Percentiles rank a stretch among this genome's conserved stretches.
Evolutionary conservation across 2,113 vertebrate species (phyloP).

Genomic region (Litocranius walleri): DNA sequence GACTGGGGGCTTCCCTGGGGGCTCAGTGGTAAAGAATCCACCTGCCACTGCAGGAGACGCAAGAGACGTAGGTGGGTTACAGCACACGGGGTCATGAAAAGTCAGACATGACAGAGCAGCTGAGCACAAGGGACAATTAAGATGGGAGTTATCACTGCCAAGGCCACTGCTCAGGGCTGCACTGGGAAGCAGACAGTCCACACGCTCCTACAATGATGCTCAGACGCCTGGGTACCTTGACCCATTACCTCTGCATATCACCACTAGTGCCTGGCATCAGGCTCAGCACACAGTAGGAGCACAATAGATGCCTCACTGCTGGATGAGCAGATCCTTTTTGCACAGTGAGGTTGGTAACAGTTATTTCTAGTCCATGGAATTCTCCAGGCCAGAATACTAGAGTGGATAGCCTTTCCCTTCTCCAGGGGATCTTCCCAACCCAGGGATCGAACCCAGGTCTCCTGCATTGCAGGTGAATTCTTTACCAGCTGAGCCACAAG

Average conservation of each 20-base stretch:
- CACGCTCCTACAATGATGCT: rapidly evolving
- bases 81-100: background rate
- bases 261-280: background rate
- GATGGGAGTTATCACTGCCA: background rate
- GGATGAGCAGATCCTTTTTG: background rate
- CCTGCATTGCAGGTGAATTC: too few species aligned
- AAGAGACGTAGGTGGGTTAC: background rate
- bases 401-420: background rate
- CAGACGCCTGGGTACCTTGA: background rate
- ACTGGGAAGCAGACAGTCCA: background rate
- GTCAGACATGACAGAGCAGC: background rate
- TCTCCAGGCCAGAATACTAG: background rate
- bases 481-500: too few species aligned
- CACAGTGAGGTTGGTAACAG: background rate
- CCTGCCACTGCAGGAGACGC: background rate
- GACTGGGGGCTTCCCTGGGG: background rate
- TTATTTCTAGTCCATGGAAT: background rate
- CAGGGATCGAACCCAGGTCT: too few species aligned
- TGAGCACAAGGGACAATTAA: background rate
- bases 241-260: background rate
- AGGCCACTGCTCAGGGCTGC: background rate
- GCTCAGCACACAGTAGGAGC: background rate
- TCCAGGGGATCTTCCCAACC: background rate
- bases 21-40: background rate
- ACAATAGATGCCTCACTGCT: background rate